These are phyloP conservation scores for Craseonycteris thonglongyai DNA, from an alignment of 2,113 vertebrate species.

Conservation along the genomic window DNA sequence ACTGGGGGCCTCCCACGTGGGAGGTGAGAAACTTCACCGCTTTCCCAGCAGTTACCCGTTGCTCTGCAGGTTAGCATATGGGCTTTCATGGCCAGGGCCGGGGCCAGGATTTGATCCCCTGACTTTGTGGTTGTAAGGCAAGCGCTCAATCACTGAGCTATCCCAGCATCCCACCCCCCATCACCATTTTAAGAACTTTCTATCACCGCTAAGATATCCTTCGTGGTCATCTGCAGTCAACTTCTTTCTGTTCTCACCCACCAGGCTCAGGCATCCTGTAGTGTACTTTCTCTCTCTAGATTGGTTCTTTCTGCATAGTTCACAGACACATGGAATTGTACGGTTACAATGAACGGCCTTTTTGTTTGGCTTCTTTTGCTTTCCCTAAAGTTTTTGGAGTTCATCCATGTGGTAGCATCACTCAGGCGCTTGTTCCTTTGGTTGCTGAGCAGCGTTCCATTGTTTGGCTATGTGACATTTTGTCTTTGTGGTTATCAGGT, in stretches of 20 bases:
- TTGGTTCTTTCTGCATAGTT: background rate
- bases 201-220: background rate
- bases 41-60: no score
- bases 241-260: background rate
- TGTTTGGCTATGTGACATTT: background rate
- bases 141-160: no score
- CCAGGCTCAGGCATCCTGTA: background rate
- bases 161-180: background rate
- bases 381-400: background rate
- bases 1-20: no score
- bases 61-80: no score
- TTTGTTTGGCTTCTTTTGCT: background rate
- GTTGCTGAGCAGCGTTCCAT: background rate
- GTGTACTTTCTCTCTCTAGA: background rate
- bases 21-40: no score
- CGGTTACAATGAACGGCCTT: background rate
- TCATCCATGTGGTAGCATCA: background rate
- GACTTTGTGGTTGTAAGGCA: no score
- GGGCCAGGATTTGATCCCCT: no score
- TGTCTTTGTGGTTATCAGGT: background rate
- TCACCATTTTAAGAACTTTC: background rate
- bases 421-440: background rate
- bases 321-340: background rate
- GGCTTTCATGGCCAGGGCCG: no score
- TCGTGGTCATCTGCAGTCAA: background rate